Evolutionary conservation across 2,797 vertebrate genomes (phyloP).

Genomic region (Botia kubotai): DNA sequence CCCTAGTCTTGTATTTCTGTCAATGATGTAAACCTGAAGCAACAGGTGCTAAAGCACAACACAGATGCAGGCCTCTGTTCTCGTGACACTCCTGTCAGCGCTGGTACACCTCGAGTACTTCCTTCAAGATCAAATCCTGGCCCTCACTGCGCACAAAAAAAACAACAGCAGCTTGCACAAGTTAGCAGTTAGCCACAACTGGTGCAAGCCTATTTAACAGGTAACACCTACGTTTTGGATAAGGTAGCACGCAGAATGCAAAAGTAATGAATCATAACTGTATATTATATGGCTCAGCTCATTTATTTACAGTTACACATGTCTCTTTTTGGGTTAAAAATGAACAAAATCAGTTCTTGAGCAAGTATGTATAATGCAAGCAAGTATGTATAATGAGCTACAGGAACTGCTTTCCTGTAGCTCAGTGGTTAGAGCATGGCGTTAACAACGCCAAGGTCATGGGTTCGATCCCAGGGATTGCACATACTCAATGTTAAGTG

Average conservation of each 20-base stretch:
- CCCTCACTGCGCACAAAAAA: not conserved
- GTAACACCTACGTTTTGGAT: not conserved
- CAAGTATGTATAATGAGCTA: no score
- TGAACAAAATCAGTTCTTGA: no score
- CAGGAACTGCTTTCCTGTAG: no score
- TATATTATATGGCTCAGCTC: not conserved
- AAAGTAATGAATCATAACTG: not conserved
- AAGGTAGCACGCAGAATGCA: not conserved
- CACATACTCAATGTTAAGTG: no score
- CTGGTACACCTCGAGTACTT: slow-evolving; percentile 29
- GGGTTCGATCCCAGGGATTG: no score
- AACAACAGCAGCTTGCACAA: slow-evolving; percentile 22
- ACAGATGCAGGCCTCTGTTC: slow-evolving; percentile 32
- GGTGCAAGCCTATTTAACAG: slow-evolving; percentile 36
- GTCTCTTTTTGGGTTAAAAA: no score
- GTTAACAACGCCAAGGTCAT: no score
- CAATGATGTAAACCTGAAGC: slow-evolving; percentile 30
- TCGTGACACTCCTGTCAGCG: not conserved
- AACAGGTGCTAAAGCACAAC: slow-evolving; percentile 43
- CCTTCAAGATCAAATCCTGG: slow-evolving; percentile 30
- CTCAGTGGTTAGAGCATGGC: no score
- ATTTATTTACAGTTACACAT: not conserved
- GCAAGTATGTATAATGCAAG: no score
- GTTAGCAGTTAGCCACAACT: slow-evolving; percentile 56
- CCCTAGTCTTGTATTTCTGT: not conserved